Percentiles rank a stretch among this genome's conserved stretches.
Conservation (phyloP, 2,797 vertebrate genomes). For the Mormyrus hasselquistii region DNA sequence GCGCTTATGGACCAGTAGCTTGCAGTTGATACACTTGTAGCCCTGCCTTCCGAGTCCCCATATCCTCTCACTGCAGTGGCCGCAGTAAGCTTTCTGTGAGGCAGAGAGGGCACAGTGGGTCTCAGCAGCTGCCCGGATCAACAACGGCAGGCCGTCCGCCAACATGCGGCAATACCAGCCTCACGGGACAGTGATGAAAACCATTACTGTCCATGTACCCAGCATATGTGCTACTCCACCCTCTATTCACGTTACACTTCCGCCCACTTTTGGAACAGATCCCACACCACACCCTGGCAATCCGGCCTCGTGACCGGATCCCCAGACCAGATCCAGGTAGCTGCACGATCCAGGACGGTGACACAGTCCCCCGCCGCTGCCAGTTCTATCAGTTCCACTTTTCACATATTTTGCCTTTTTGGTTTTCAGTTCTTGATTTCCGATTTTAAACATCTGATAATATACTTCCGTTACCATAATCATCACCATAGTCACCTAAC, state of each 20-base stretch:
- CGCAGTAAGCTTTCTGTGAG: conserved; percentile 84
- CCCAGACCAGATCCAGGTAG: not conserved
- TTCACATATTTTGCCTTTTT: not conserved
- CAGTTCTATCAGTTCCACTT: not conserved
- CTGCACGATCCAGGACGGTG: not conserved
- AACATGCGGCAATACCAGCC: not conserved
- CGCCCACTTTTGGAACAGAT: not conserved
- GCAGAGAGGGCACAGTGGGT: conserved; percentile 26
- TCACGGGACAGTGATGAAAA: not conserved
- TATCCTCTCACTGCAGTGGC: conserved; percentile 97
- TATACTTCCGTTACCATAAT: not conserved
- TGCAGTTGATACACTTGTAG: conserved; percentile 98
- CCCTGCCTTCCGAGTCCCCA: conserved; percentile 92
- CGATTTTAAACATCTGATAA: not conserved
- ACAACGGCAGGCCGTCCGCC: not conserved
- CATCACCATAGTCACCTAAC: not conserved
- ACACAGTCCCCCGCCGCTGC: not conserved
- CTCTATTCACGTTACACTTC: not conserved
- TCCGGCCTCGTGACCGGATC: not conserved
- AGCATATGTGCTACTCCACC: not conserved
- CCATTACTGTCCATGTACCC: not conserved
- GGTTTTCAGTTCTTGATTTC: not conserved
- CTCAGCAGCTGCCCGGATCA: not conserved
- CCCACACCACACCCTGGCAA: not conserved
- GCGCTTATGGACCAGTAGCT: conserved; percentile 95